Evolutionary conservation across 2,113 vertebrate genomes (phyloP).

Genomic region (Paradoxurus hermaphroditus): DNA sequence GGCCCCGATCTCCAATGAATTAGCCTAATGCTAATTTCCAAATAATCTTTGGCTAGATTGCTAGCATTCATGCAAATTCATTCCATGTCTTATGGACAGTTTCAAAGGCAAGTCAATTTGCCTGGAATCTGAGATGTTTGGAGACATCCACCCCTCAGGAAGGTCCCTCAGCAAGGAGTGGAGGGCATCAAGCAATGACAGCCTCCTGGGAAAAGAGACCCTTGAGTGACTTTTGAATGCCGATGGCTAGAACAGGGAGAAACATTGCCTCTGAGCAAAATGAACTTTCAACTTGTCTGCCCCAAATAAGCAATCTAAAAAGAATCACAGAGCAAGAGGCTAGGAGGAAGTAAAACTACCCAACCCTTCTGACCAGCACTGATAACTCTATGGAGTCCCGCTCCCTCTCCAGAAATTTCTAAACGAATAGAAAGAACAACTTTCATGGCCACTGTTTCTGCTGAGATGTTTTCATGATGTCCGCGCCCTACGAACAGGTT

Average conservation of each 20-base stretch:
- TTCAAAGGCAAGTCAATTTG: not conserved
- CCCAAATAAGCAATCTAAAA: not conserved
- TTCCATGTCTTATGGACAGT: not conserved
- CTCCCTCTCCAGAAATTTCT: not conserved
- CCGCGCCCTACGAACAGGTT: not conserved
- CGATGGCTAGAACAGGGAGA: not conserved
- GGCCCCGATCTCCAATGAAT: not conserved
- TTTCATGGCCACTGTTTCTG: not conserved
- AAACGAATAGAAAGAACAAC: not conserved
- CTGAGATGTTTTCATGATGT: not conserved
- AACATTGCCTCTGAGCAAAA: not conserved
- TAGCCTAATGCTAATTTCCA: not conserved
- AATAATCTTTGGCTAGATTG: not conserved
- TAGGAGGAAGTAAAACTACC: not conserved
- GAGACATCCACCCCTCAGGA: not conserved
- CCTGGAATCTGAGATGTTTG: not conserved
- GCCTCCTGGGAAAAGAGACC: not conserved
- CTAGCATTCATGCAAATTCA: not conserved
- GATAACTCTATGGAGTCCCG: not conserved
- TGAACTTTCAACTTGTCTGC: not conserved
- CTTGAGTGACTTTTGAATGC: not conserved
- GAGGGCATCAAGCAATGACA: not conserved
- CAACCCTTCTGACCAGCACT: not conserved
- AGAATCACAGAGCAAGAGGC: not conserved
- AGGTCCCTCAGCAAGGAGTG: not conserved